These are phyloP conservation scores for Oncorhynchus gorbuscha DNA, from an alignment of 2,113 vertebrate genomes.

Conservation along the genomic window DNA sequence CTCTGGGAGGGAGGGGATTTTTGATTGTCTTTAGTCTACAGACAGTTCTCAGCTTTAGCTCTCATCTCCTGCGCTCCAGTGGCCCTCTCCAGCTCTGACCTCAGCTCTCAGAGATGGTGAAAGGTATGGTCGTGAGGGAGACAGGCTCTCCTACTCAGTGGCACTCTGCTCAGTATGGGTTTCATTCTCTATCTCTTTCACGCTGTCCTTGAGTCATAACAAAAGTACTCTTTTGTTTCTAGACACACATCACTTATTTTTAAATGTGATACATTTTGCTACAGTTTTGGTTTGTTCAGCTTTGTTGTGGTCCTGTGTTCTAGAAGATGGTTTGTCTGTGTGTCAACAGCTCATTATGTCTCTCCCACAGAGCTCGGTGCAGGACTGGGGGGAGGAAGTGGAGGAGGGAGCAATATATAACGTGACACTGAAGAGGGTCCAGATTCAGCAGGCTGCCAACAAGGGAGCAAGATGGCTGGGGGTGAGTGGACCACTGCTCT, in stretches of 20 bases:
- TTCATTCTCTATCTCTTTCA: neutral
- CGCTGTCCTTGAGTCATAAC: neutral
- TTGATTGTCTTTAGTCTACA: neutral
- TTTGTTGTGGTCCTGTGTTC: neutral
- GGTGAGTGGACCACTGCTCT: conserved; percentile 57
- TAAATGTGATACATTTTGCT: neutral
- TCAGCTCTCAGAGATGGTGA: neutral
- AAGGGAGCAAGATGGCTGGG: conserved; percentile 87
- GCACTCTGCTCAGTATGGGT: neutral
- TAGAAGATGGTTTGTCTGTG: neutral
- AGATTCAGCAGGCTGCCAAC: conserved; percentile 95
- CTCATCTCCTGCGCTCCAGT: conserved; percentile 5
- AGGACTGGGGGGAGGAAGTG: conserved; percentile 94
- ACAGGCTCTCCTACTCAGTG: neutral
- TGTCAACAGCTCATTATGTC: neutral
- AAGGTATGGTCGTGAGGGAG: neutral
- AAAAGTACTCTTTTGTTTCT: neutral
- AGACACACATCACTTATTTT: neutral
- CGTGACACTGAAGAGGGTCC: conserved; percentile 92
- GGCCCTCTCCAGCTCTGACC: conserved; percentile 3
- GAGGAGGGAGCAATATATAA: conserved; percentile 96
- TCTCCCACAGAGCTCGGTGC: conserved; percentile 84
- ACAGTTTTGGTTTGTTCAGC: neutral
- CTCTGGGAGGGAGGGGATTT: neutral
- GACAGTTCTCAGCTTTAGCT: conserved; percentile 10